These are phyloP conservation scores for Hydrocynus forskahlii DNA, from an alignment of 2,797 vertebrate species.

Conservation along the genomic window DNA sequence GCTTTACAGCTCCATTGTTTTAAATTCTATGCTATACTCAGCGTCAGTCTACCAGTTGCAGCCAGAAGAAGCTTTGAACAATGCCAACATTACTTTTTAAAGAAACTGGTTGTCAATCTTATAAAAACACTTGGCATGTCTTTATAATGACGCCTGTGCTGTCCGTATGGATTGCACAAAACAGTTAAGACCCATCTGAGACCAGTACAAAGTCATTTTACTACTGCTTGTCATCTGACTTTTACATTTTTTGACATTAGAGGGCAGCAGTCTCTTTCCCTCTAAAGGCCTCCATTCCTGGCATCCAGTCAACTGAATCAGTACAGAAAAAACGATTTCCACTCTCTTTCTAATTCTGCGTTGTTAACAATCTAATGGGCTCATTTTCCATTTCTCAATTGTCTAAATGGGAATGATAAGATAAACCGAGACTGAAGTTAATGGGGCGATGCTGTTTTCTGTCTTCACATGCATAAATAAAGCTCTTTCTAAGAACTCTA, in stretches of 20 bases:
- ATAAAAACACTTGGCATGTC: not conserved
- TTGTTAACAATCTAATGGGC: not conserved
- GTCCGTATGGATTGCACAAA: not conserved
- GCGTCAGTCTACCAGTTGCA: too few relatives aligned
- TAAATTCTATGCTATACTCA: too few relatives aligned
- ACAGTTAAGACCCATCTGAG: not conserved
- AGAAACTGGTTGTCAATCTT: too few relatives aligned
- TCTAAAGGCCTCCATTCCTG: not conserved
- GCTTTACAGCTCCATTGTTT: too few relatives aligned
- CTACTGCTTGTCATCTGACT: not conserved
- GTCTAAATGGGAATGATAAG: not conserved
- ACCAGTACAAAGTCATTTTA: not conserved
- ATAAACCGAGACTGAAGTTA: not conserved
- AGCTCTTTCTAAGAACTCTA: not conserved
- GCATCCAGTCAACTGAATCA: too few relatives aligned
- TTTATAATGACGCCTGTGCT: too few relatives aligned
- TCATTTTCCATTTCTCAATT: not conserved
- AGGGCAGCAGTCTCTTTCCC: slow-evolving; percentile 57
- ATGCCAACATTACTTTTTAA: too few relatives aligned
- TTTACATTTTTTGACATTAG: slow-evolving; percentile 60
- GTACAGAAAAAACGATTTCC: not conserved
- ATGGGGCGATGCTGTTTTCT: not conserved
- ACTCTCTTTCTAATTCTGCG: not conserved
- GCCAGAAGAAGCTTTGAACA: too few relatives aligned
- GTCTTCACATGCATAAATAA: not conserved